Evolutionary conservation across 2,888 invertebrate genomes (phyloP).

Genomic region (Steinernema hermaphroditum): DNA sequence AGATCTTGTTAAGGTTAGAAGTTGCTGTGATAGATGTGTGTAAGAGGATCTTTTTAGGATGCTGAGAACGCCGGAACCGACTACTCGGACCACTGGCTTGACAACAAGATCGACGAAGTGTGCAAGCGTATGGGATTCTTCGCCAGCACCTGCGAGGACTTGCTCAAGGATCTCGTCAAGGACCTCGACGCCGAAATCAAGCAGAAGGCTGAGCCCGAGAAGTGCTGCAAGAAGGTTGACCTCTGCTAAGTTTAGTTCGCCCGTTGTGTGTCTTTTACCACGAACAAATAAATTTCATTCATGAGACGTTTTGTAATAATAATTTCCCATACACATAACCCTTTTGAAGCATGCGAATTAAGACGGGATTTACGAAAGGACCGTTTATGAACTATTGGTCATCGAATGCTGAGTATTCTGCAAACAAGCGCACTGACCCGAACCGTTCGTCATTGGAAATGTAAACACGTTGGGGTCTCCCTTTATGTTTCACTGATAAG

Average conservation of each 20-base stretch:
- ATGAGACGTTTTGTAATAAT: no score
- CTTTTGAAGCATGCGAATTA: no score
- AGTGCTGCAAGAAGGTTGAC: slow-evolving; percentile 20
- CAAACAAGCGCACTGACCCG: no score
- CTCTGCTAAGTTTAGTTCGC: not conserved
- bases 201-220: not conserved
- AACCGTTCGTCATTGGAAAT: no score
- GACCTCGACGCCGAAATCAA: slow-evolving; percentile 5
- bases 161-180: not conserved
- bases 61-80: not conserved
- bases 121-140: not conserved
- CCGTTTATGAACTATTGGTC: no score
- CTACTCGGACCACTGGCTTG: slow-evolving; percentile 6
- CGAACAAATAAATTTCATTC: no score
- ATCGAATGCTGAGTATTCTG: no score
- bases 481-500: no score
- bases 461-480: no score
- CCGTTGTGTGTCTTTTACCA: not conserved
- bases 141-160: not conserved
- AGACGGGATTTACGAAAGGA: no score
- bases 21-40: no score
- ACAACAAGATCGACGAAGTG: not conserved
- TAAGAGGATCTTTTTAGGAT: not conserved
- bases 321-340: no score
- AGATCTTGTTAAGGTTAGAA: not conserved